Conservation (phyloP, 2,888 invertebrate genomes). For the Amiota communis region DNA sequence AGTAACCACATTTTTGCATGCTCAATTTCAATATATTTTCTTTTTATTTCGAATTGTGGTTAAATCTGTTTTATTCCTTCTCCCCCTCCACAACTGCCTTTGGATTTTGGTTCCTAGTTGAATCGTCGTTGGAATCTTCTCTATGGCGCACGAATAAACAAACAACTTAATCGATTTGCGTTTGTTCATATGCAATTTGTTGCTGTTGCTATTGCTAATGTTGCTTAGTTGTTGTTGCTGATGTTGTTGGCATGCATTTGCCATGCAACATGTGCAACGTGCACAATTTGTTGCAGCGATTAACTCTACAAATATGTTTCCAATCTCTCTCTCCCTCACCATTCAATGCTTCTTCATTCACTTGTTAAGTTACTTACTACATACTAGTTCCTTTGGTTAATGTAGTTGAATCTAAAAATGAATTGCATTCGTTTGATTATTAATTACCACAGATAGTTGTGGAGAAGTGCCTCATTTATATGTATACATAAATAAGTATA, state of each 20-base stretch:
- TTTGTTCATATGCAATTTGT: conserved; percentile 66
- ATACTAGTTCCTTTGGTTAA: too few relatives aligned
- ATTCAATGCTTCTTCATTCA: too few relatives aligned
- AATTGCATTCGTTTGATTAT: conserved; percentile 57
- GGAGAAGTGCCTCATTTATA: conserved; percentile 55
- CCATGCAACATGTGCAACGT: conserved; percentile 29
- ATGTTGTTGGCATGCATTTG: conserved; percentile 17
- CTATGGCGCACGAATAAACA: conserved; percentile 31
- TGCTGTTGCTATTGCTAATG: conserved; percentile 31
- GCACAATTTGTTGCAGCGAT: conserved; percentile 29
- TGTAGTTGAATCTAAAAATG: conserved; percentile 41
- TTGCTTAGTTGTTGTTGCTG: neutral
- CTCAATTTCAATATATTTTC: conserved; percentile 19
- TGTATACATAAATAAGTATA: conserved; percentile 4
- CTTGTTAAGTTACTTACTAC: too few relatives aligned
- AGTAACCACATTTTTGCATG: conserved; percentile 26
- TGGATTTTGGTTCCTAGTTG: too few relatives aligned
- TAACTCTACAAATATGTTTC: conserved; percentile 38
- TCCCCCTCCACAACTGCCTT: neutral
- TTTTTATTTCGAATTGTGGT: conserved; percentile 15
- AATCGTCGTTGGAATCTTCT: neutral
- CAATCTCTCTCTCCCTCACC: too few relatives aligned
- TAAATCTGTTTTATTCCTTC: neutral
- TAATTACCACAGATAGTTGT: conserved; percentile 59
- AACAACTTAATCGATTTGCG: conserved; percentile 65